Conservation (phyloP, 37 sponge, comb jelly and placozoan species). For the Cladorhizidae sp. region DNA sequence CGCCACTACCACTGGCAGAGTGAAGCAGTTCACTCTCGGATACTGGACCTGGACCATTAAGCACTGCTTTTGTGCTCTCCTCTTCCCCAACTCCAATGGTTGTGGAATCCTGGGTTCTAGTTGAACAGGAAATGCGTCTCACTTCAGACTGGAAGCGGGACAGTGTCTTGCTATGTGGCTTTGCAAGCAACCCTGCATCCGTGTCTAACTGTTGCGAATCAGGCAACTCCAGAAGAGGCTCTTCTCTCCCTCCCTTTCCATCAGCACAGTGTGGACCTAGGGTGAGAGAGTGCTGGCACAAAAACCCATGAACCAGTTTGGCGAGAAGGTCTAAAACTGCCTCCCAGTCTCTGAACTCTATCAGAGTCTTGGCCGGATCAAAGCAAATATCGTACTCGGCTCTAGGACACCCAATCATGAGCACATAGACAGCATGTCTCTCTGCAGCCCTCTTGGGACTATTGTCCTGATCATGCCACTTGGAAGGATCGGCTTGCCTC, state of each 20-base stretch:
- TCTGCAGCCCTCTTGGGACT: constrained; percentile 4
- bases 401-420: constrained; percentile 42
- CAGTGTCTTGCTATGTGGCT: too few relatives aligned
- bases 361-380: constrained; percentile 55
- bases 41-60: too few relatives aligned
- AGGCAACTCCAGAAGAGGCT: too few relatives aligned
- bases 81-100: too few relatives aligned
- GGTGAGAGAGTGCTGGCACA: constrained; percentile 16
- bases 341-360: constrained; percentile 62
- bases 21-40: too few relatives aligned
- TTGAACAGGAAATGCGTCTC: too few relatives aligned
- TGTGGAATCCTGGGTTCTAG: too few relatives aligned
- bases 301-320: constrained; percentile 20
- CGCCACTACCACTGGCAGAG: too few relatives aligned
- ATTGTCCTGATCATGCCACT: neutral
- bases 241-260: neutral
- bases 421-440: constrained; percentile 31
- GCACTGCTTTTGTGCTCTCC: too few relatives aligned
- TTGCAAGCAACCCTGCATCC: too few relatives aligned
- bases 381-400: constrained; percentile 54
- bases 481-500: neutral
- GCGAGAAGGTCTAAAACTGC: neutral
- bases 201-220: too few relatives aligned
- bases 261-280: constrained; percentile 9
- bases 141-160: too few relatives aligned